Conservation (phyloP, 2,113 vertebrate genomes). For the Herpailurus yagouaroundi region DNA sequence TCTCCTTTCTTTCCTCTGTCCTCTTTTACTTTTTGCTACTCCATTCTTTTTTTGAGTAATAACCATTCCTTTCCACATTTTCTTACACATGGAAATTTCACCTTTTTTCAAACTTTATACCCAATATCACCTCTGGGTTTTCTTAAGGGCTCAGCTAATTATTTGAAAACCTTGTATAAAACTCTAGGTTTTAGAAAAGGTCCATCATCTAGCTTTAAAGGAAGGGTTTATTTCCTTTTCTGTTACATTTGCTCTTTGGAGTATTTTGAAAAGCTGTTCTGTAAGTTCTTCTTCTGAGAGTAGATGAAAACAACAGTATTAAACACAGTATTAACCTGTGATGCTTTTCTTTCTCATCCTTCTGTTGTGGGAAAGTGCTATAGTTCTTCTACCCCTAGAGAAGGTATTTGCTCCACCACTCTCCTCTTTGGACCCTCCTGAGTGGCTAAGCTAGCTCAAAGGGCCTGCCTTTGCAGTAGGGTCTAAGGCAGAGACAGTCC, state of each 20-base stretch:
- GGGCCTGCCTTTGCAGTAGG: neutral
- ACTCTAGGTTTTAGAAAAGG: neutral
- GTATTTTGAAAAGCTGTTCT: neutral
- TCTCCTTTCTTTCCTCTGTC: neutral
- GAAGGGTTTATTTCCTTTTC: neutral
- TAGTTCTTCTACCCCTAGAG: neutral
- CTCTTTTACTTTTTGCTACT: neutral
- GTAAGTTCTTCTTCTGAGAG: neutral
- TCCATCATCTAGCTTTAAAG: neutral
- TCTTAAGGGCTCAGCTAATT: neutral
- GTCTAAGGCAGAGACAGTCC: neutral
- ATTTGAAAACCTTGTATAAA: conserved; percentile 9
- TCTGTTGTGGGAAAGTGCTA: neutral
- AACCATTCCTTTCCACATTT: neutral
- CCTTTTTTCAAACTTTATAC: neutral
- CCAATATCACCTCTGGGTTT: neutral
- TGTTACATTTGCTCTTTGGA: neutral
- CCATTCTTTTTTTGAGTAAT: neutral
- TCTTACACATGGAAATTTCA: neutral
- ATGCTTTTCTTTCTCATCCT: neutral
- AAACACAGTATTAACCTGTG: neutral
- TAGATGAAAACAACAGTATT: neutral
- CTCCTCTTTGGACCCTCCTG: neutral
- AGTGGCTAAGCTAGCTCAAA: neutral
- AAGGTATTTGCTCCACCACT: neutral